Base-by-base conservation (phyloP, 1,140 invertebrate species). In the Drosophila seguyi region DNA sequence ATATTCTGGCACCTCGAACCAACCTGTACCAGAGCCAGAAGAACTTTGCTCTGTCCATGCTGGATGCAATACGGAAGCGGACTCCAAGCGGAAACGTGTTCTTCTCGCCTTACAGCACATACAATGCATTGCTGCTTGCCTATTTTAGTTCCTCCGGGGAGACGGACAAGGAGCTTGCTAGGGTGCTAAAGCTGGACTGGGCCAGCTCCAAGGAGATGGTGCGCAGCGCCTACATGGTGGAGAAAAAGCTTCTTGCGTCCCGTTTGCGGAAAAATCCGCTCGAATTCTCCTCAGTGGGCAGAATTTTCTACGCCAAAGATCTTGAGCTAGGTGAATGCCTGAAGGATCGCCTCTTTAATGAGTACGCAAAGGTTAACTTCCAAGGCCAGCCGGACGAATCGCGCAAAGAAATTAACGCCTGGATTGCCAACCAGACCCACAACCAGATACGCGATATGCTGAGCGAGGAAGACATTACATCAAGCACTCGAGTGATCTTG, bases 41-140 rank as follows among this genome's bases (percentile, higher is more conserved):
- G 48, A 93, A 93, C 11, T 97, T 97, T 82, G 95, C 95, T 4
- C 80, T 97, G 16, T 94, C 95, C 27, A 92, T 96, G 11, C 93
- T 97, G 62, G 94, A 95, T 45, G 93, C 94, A 10, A 94, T 96
- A 48, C 94, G 95, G 36, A 55, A 16, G n/a, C 16, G 20, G 20
- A 55, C 20, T 16, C 93, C 95, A 0, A 90, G 94, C 29, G 95
- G 95, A 53, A 98, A 98, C 91, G 90, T 98, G 6, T 97, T 98
- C 93, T 97, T 97, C 85, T 98, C 97, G 16, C 97, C 97, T 0
- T 96, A 97, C 92, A 98, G 97, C 74, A 95, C 98, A 18, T 96
- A 97, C 84, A 95, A 97, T 66, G 95, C 97, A 0, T 82, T 98
- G 16, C 91, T 95, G 16, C 93, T 98, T 14, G 95, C 96, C 0